These are phyloP conservation scores for Buceros bicornis DNA, from an alignment of 2,797 vertebrate genomes.

Conservation along the genomic window DNA sequence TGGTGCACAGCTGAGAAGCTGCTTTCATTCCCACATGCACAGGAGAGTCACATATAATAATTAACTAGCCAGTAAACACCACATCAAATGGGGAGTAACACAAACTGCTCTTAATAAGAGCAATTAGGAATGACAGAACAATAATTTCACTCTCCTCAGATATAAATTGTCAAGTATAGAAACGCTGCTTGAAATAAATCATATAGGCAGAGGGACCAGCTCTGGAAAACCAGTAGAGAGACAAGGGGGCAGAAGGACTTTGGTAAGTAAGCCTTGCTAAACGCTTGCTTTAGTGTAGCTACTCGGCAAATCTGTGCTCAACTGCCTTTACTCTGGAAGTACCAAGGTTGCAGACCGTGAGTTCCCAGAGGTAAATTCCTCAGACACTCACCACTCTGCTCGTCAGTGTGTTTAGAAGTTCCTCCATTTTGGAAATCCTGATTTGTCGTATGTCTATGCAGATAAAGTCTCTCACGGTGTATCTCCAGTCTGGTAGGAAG, in stretches of 20 bases:
- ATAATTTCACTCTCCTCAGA: background rate
- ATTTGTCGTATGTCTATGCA: background rate
- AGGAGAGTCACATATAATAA: constrained; percentile 6
- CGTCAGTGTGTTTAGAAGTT: background rate
- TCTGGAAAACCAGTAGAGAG: background rate
- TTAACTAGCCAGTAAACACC: background rate
- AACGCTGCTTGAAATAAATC: background rate
- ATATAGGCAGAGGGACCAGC: background rate
- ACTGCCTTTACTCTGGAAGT: background rate
- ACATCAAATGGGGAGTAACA: background rate
- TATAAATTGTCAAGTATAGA: background rate
- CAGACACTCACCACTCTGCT: background rate
- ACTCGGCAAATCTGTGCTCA: background rate
- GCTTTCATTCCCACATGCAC: background rate
- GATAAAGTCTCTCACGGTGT: background rate
- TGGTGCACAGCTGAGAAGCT: constrained; percentile 4
- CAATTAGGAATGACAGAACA: background rate
- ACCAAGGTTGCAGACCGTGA: background rate
- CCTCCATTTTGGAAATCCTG: background rate
- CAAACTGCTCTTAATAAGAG: background rate
- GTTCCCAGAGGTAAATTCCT: background rate
- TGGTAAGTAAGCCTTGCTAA: background rate
- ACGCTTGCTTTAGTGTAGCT: background rate
- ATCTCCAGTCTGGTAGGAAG: background rate
- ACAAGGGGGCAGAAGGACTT: background rate